Evolutionary conservation across 1,140 invertebrate genomes (phyloP), one percentile per base, ranked within the genome.

Genomic region (Sipha flava): DNA sequence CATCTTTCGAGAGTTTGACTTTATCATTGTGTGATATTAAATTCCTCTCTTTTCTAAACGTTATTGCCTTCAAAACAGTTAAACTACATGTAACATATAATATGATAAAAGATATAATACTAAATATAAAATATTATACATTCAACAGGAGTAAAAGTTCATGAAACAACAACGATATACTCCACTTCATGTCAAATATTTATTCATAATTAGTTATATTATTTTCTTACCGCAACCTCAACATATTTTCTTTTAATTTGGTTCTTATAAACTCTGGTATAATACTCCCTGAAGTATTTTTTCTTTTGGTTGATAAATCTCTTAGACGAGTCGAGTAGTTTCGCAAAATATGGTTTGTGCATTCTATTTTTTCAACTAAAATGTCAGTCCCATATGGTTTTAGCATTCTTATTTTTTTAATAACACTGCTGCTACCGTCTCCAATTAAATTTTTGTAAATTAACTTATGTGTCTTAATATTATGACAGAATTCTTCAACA

Each of bases 401-500:
- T 14, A 21, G 21, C 10, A 68, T 3, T 21, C 29, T n/a, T 21
- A 68, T 23, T 66, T 66, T 66, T 66, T 66, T 66, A n/a, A 37
- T 37, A 12, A 82, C 82, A 64, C 81, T 85, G 54, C 82, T 83
- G 66, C 85, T 84, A 1, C 84, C 84, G 81, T 85, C 85, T 5
- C 82, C 84, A 62, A 85, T 82, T 23, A 84, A 29, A 31, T 79
- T 81, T 62, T 82, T 80, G 49, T 85, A 85, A 43, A 83, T 82
- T 1, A 86, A 21, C 18, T 82, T 83, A 73, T 85, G 81, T 79
- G 81, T 84, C 79, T 83, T 52, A 80, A 84, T 73, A 34, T 84
- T 84, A 54, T 54, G 5, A 66, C 82, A 79, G 82, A 86, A 85
- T 49, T 86, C 84, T 84, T 87, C 82, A 26, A 57, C 70, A 54